These are phyloP conservation scores for Andrena bucephala DNA, from an alignment of 2,888 invertebrate species.

Conservation along the genomic window DNA sequence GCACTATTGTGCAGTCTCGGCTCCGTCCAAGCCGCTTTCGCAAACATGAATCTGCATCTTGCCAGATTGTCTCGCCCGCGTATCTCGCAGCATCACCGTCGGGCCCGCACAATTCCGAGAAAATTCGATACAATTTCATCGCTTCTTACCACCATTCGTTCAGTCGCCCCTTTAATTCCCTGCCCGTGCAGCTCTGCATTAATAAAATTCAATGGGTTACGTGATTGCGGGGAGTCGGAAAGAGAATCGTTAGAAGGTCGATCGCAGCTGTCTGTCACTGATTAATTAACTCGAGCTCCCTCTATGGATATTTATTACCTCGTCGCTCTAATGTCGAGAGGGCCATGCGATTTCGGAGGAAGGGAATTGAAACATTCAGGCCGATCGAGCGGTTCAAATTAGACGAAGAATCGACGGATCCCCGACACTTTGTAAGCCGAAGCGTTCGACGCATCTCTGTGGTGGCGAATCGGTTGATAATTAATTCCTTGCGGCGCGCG, in stretches of 20 bases:
- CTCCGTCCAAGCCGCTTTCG: not conserved
- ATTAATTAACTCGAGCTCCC: slow-evolving; percentile 38
- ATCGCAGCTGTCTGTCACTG: slow-evolving; percentile 25
- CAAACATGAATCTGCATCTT: slow-evolving; percentile 42
- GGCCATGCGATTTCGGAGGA: not conserved
- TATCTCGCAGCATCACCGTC: slow-evolving; percentile 4
- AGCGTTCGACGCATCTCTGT: not conserved
- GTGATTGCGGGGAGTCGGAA: not conserved
- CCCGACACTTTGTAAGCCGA: not conserved
- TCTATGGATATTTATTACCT: slow-evolving; percentile 24
- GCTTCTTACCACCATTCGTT: not conserved
- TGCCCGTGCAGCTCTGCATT: not conserved
- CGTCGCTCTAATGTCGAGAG: not conserved
- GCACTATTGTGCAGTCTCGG: slow-evolving; percentile 16
- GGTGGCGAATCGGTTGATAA: slow-evolving; percentile 3
- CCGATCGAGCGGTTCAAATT: not conserved
- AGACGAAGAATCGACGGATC: not conserved
- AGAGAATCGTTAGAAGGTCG: slow-evolving; percentile 17
- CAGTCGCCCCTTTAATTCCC: not conserved
- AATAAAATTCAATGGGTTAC: not conserved
- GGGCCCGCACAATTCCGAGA: not conserved
- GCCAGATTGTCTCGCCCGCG: not conserved
- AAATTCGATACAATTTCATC: slow-evolving; percentile 23
- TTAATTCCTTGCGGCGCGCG: not conserved
- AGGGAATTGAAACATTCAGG: not conserved